phyloP scores from a whole-genome alignment of 2,113 vertebrate species.

The Protomyctophum bolini region DNA sequence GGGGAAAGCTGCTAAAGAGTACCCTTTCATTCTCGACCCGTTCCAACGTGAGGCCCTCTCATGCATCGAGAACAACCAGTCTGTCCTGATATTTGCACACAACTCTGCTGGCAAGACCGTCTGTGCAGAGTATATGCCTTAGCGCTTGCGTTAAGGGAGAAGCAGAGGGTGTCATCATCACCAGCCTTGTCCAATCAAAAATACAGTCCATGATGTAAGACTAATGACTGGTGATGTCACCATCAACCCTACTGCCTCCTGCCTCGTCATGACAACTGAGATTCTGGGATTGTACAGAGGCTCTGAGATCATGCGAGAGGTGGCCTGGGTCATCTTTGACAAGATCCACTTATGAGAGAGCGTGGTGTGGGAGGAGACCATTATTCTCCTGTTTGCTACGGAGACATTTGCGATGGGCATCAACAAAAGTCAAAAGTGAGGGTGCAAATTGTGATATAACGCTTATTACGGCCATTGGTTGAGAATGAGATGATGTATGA shows the following conservation, averaged over 20 bases:
- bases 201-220: conserved; percentile 97
- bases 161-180: conserved; percentile 98
- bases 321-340: too few species aligned
- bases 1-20: conserved; percentile 97
- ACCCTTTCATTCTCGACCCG: conserved; percentile 94
- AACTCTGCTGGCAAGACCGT: conserved; percentile 99
- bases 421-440: too few species aligned
- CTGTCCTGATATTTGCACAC: conserved; percentile 96
- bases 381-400: too few species aligned
- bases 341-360: too few species aligned
- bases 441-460: too few species aligned
- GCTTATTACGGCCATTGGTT: too few species aligned
- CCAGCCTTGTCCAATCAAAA: conserved; percentile 98
- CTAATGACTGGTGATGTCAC: conserved; percentile 99
- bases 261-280: conserved; percentile 98
- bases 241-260: conserved; percentile 97
- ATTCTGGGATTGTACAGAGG: too few species aligned
- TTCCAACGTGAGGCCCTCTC: conserved; percentile 97
- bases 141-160: conserved; percentile 92
- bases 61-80: conserved; percentile 97
- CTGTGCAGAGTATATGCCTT: conserved; percentile 99
- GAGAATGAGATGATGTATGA: too few species aligned
- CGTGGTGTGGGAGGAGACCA: too few species aligned
- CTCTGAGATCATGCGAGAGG: too few species aligned
- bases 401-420: too few species aligned